Evolutionary conservation across 2,888 invertebrate species (phyloP), one percentile per base, ranked within the genome.

Genomic region (Drosophila cognata): DNA sequence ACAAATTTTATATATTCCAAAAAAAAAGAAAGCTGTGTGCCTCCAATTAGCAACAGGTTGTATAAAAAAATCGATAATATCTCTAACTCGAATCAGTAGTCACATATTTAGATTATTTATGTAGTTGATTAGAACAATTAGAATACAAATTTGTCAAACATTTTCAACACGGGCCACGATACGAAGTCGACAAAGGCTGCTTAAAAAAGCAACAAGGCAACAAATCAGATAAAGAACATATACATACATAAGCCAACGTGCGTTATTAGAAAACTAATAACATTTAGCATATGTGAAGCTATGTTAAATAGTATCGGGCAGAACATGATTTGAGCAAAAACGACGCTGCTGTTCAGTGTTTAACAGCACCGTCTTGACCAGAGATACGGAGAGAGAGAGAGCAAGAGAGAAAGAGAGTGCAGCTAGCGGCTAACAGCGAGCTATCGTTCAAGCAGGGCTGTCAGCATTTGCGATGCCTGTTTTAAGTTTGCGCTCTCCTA

Each of bases 41-140:
- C n/a, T 67, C 77, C 50, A 35, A 77, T 85, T 88, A 85, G 57
- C 79, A 71, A 53, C n/a, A 21, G 18, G 58, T 33, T 70, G 69
- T 77, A 63, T 7, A 65, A 75, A 58, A 63, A 48, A 73, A 71
- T 72, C 70, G 65, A 55, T 57, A 67, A 66, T 57, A 67, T 64
- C 57, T 69, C 31, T 52, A 59, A 48, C 60, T 61, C 60, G 55
- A 79, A 64, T 68, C 73, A 63, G 36, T 41, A 51, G 50, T 41
- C 61, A 61, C 35, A 55, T 29, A 61, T 60, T 51, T 71, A 59
- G 69, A 64, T 73, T 57, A 41, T 58, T 73, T 57, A 50, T 58
- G 51, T 41, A 36, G 65, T 18, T 67, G 64, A 85, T 83, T 87
- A 83, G 71, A 58, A 59, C 72, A 84, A 77, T 84, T 74, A 82